Conservation (phyloP, 2,113 vertebrate genomes). For the Parotia lawesii region DNA sequence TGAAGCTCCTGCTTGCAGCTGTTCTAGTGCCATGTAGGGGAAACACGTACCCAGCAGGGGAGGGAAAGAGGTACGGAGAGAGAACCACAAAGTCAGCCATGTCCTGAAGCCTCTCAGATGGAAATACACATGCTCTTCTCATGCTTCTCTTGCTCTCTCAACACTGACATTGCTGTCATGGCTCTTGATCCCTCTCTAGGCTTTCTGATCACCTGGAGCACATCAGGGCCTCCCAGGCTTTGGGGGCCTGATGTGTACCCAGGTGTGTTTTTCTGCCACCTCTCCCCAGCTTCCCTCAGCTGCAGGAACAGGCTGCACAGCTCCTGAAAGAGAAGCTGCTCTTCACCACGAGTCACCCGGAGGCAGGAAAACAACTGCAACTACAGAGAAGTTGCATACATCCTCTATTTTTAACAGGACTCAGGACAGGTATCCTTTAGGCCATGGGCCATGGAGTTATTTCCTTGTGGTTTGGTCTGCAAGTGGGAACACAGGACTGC, state of each 20-base stretch:
- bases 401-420: neutral
- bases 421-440: neutral
- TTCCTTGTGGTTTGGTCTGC: neutral
- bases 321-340: neutral
- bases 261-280: neutral
- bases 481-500: neutral
- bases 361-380: neutral
- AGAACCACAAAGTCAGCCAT: neutral
- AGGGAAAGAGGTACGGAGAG: neutral
- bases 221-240: neutral
- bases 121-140: neutral
- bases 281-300: neutral
- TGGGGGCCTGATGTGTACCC: too few species aligned
- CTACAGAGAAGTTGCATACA: neutral
- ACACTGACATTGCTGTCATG: rapidly evolving
- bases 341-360: neutral
- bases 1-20: neutral
- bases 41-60: rapidly evolving
- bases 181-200: neutral
- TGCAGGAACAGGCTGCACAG: neutral
- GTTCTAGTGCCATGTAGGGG: neutral
- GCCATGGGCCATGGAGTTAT: rapidly evolving
- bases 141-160: neutral
- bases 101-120: neutral
- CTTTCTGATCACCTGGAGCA: neutral